Evolutionary conservation across 30 jellyfish, hydroid and myxozoan species (phyloP).

Genomic region (Sanderia malayensis): DNA sequence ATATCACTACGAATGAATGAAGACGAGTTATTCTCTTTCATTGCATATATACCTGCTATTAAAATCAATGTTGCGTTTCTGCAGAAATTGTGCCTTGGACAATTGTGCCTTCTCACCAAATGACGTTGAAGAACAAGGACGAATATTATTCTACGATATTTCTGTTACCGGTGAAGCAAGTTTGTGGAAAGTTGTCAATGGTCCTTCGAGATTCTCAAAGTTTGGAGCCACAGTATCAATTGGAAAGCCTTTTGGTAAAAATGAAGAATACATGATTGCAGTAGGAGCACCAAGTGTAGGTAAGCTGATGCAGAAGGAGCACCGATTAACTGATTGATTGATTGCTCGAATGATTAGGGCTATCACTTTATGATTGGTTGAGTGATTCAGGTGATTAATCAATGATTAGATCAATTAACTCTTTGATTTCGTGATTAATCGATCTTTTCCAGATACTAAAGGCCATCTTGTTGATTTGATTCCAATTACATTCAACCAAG

Average conservation of each 20-base stretch:
- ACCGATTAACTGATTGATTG: background rate
- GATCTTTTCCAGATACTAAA: slow-evolving; percentile 32
- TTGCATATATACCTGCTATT: no score
- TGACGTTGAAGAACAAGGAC: slow-evolving; percentile 65
- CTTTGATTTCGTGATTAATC: background rate
- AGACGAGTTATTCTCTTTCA: no score
- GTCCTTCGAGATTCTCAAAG: slow-evolving; percentile 50
- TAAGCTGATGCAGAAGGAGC: no score
- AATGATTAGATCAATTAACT: background rate
- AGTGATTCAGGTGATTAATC: background rate
- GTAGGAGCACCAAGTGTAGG: slow-evolving; percentile 75
- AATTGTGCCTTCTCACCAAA: slow-evolving; percentile 55
- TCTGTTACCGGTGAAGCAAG: slow-evolving; percentile 6
- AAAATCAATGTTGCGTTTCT: no score
- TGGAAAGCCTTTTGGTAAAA: slow-evolving; percentile 64
- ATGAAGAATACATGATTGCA: slow-evolving; percentile 46
- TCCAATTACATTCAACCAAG: slow-evolving; percentile 60
- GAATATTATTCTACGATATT: slow-evolving; percentile 45
- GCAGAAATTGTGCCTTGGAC: slow-evolving; percentile 50
- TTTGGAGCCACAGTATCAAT: slow-evolving; percentile 63
- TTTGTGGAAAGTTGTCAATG: slow-evolving; percentile 29
- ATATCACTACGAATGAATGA: no score
- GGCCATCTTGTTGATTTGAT: slow-evolving; percentile 65
- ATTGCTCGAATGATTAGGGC: background rate
- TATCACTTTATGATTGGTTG: background rate